These are phyloP conservation scores for Labeo catla DNA, from an alignment of 2,113 vertebrate species.

Conservation along the genomic window DNA sequence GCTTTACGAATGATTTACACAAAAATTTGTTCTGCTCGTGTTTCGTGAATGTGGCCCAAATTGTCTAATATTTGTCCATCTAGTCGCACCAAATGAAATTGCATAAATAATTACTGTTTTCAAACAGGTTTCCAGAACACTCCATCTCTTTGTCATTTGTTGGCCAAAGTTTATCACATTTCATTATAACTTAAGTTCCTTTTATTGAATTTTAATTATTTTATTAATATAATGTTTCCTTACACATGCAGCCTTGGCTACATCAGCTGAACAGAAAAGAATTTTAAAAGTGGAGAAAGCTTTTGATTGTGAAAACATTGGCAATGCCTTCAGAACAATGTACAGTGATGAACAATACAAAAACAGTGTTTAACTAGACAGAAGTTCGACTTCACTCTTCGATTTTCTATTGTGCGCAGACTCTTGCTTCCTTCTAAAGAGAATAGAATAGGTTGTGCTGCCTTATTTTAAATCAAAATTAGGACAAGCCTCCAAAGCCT, in stretches of 20 bases:
- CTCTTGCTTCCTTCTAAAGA: slow-evolving; percentile 11
- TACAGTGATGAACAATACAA: neutral
- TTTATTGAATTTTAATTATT: neutral
- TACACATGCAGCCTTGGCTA: neutral
- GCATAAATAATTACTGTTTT: neutral
- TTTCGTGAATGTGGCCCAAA: neutral
- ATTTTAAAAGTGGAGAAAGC: neutral
- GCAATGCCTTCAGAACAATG: neutral
- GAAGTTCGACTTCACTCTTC: neutral
- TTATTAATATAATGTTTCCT: neutral
- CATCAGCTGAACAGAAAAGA: neutral
- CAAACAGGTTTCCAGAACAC: neutral
- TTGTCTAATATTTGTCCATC: neutral
- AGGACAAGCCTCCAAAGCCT: slow-evolving; percentile 55
- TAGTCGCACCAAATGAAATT: neutral
- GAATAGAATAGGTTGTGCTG: slow-evolving; percentile 40
- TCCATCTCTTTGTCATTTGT: neutral
- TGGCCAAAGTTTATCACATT: neutral
- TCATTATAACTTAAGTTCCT: neutral
- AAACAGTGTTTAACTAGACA: neutral
- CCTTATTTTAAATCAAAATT: slow-evolving; percentile 55
- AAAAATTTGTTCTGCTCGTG: too few species aligned
- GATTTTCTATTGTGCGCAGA: neutral
- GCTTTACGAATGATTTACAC: too few species aligned
- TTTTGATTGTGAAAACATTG: neutral